Base-by-base conservation (phyloP, 2,888 invertebrate species). In the Spilarctia lutea region DNA sequence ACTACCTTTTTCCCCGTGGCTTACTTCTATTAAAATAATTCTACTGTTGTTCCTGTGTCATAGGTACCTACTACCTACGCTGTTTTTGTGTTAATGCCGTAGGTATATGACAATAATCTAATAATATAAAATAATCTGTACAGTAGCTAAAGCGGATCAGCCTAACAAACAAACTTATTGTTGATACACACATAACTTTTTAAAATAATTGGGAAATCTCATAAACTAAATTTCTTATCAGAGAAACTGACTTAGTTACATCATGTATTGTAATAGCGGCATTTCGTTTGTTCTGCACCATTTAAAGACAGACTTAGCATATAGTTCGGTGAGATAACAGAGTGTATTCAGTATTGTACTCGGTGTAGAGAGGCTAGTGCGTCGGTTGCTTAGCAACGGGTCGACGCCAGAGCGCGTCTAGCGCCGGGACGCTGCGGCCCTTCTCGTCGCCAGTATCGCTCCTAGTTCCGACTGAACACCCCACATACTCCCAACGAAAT, bases 371-470 rank as follows among this genome's bases (percentile, higher is more conserved):
- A 66, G 71, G 72, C 65, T 68, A 65, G 73, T 75, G 83, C 80
- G 78, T 75, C 81, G 81, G 95, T 95, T 94, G 94, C 95, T 83
- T 90, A 89, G 95, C 94, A 94, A 96, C 95, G 89, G 86, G 79
- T 89, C 91, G 93, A 90, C 94, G 94, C 92, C 94, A 89, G 90
- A 89, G 87, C 87, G 91, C 73, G 91, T 87, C 91, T 91, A 86
- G 90, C 93, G 93, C 90, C 93, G 93, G 92, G 94, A 93, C 93
- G 94, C 93, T 91, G 93, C 92, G 91, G 88, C 84, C 85, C 76
- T 77, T 79, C 79, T 80, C 87, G 90, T 86, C 91, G 93, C 91
- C 93, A 93, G 92, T 93, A 86, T 89, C 84, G 84, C 85, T 89
- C 91, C 86, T 89, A 90, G 90, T 85, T 90, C 90, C 85, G 89